phyloP scores from a whole-genome alignment of 2,888 invertebrate genomes.

The Synergus umbraculus region DNA sequence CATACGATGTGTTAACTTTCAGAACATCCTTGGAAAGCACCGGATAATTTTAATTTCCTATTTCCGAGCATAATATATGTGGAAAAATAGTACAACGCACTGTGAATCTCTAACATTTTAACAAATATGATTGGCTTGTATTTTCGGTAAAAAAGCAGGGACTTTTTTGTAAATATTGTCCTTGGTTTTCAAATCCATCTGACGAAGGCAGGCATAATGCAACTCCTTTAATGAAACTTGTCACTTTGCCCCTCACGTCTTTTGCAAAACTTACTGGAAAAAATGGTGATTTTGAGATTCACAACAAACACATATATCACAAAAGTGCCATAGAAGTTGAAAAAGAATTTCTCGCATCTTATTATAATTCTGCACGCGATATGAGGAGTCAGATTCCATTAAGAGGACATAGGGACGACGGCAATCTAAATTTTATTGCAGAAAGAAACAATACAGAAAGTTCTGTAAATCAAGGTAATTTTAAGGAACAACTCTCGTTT shows the following conservation, averaged over 20 bases:
- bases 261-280: slow-evolving; percentile 25
- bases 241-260: background rate
- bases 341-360: slow-evolving; percentile 34
- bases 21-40: too few species aligned
- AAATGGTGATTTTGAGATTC: slow-evolving; percentile 3
- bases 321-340: slow-evolving; percentile 27
- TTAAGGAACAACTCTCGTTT: slow-evolving; percentile 13
- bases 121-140: background rate
- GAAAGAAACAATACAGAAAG: background rate
- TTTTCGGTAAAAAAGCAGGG: background rate
- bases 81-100: too few species aligned
- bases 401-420: slow-evolving; percentile 42
- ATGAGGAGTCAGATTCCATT: slow-evolving; percentile 28
- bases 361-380: background rate
- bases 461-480: slow-evolving; percentile 18
- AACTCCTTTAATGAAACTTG: slow-evolving; percentile 13
- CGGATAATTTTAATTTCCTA: too few species aligned
- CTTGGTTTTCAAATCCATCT: slow-evolving; percentile 11
- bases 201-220: background rate
- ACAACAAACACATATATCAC: slow-evolving; percentile 19
- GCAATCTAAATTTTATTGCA: background rate
- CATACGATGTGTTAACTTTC: too few species aligned
- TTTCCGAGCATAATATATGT: too few species aligned
- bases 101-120: background rate
- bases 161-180: background rate